Percentiles rank a stretch among this genome's conserved stretches.
phyloP scores from a whole-genome alignment of 1,140 invertebrate species.

The Atta texana region DNA sequence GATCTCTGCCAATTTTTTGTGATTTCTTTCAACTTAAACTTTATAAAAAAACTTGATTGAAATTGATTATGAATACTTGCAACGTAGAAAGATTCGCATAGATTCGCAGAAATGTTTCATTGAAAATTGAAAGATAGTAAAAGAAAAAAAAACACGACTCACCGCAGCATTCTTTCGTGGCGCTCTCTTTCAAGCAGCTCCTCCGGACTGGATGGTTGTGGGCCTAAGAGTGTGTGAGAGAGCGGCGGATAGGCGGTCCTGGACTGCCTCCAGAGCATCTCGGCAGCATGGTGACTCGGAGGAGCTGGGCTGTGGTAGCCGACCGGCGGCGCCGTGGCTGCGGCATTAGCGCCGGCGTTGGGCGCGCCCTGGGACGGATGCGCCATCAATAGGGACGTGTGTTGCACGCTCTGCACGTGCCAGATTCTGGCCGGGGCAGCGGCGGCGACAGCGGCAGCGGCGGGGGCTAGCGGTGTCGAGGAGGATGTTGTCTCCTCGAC shows the following conservation, averaged over 20 bases:
- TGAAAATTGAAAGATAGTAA: not conserved
- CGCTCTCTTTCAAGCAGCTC: conserved; percentile 83
- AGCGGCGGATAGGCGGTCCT: conserved; percentile 79
- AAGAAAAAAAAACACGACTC: conserved; percentile 64
- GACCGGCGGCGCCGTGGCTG: conserved; percentile 70
- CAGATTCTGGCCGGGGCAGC: conserved; percentile 85
- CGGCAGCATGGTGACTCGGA: conserved; percentile 78
- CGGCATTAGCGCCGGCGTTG: conserved; percentile 68
- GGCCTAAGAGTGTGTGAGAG: conserved; percentile 77
- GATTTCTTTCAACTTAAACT: not conserved
- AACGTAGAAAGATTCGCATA: not conserved
- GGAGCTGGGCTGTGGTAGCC: conserved; percentile 76
- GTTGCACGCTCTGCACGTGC: conserved; percentile 87
- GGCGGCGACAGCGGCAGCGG: conserved; percentile 76
- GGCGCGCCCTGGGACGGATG: conserved; percentile 84
- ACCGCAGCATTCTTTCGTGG: conserved; percentile 85
- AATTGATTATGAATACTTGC: not conserved
- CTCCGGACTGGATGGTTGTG: conserved; percentile 79
- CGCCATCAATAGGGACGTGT: conserved; percentile 87
- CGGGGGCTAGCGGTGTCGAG: conserved; percentile 68
- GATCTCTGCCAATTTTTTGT: not conserved
- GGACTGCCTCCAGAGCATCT: conserved; percentile 84
- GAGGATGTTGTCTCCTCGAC: conserved; percentile 85
- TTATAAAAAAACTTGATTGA: not conserved
- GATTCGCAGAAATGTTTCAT: not conserved